These are phyloP conservation scores for Pseudochirops corinnae DNA, from an alignment of 2,797 vertebrate genomes.

Conservation along the genomic window DNA sequence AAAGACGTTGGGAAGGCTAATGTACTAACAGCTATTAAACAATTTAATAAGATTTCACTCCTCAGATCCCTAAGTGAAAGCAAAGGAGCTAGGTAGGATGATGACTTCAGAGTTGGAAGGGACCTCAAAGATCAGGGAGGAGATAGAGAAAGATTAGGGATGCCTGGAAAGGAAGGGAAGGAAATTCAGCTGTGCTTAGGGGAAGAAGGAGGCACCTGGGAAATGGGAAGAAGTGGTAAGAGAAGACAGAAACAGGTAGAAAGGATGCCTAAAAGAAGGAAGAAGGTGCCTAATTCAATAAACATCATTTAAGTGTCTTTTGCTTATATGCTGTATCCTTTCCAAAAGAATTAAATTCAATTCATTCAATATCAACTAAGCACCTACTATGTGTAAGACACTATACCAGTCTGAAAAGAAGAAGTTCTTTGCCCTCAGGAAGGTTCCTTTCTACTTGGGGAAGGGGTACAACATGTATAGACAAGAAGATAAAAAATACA, in stretches of 20 bases:
- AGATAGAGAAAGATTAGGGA: neutral
- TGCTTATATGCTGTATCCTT: neutral
- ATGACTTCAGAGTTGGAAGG: neutral
- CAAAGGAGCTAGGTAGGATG: neutral
- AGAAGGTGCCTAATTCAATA: neutral
- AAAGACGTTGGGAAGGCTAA: neutral
- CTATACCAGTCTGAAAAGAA: neutral
- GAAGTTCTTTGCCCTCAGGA: neutral
- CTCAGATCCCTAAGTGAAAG: neutral
- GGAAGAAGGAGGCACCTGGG: neutral
- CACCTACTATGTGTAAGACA: neutral
- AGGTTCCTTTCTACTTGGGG: neutral
- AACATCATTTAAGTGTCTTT: neutral
- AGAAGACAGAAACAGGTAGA: neutral
- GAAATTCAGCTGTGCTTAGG: neutral
- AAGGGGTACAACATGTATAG: neutral
- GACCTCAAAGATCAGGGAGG: neutral
- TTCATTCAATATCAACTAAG: neutral
- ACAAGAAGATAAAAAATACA: neutral
- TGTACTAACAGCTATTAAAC: neutral
- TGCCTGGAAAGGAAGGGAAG: neutral
- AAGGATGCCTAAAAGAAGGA: neutral
- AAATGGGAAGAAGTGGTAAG: neutral
- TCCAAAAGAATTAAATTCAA: neutral
- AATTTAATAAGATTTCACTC: neutral